A percentile compares a stretch with the other conserved stretches of the same genome.
phyloP scores from a whole-genome alignment of 2,113 vertebrate species.

The Gobius niger region DNA sequence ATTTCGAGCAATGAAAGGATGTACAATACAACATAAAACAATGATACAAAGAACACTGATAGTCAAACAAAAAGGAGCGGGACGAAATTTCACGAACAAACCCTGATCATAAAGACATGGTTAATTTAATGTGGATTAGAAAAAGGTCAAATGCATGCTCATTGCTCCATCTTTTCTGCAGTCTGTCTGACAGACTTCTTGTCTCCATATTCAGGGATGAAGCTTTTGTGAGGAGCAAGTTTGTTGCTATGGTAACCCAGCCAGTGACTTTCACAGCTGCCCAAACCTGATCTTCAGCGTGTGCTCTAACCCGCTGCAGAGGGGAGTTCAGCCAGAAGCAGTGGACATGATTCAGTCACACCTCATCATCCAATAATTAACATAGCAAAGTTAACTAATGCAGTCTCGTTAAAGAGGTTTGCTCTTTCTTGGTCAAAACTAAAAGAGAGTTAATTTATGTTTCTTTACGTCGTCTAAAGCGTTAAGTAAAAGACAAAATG shows the following conservation, averaged over 20 bases:
- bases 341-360: background rate
- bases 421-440: no score
- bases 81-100: background rate
- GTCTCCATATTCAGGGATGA: slow-evolving; percentile 38
- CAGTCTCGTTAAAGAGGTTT: no score
- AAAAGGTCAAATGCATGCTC: slow-evolving; percentile 21
- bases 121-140: background rate
- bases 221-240: slow-evolving; percentile 56
- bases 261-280: slow-evolving; percentile 46
- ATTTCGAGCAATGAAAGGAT: no score
- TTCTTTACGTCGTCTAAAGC: no score
- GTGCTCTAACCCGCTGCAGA: background rate
- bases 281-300: slow-evolving; percentile 23
- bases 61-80: no score
- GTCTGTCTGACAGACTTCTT: slow-evolving; percentile 37
- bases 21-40: no score
- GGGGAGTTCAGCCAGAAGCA: background rate
- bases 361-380: background rate
- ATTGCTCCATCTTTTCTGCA: slow-evolving; percentile 9
- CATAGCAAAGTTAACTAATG: background rate
- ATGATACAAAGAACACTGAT: no score
- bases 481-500: no score
- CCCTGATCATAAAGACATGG: slow-evolving; percentile 4
- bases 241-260: slow-evolving; percentile 64
- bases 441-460: no score